These are phyloP conservation scores for Mactromeris polynyma DNA, from an alignment of 2,888 invertebrate species.

Conservation along the genomic window DNA sequence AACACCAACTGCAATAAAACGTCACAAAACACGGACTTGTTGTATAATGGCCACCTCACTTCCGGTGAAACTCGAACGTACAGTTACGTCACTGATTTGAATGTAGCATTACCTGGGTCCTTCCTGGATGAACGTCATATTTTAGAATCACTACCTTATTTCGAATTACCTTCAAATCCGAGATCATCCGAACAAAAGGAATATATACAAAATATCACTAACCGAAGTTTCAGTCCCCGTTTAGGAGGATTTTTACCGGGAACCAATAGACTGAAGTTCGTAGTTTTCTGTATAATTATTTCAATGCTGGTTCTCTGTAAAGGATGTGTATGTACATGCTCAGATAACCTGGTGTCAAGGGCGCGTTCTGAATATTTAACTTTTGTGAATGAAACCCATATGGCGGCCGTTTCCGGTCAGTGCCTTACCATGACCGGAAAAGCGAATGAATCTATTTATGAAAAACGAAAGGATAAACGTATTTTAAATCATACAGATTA, in stretches of 20 bases:
- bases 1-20: neutral
- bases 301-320: constrained; percentile 40
- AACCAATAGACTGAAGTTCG: constrained; percentile 8
- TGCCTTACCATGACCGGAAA: constrained; percentile 55
- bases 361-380: constrained; percentile 20
- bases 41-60: constrained; percentile 22
- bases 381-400: constrained; percentile 37
- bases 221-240: neutral
- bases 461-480: constrained; percentile 28
- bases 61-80: constrained; percentile 4
- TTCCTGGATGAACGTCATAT: neutral
- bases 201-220: neutral
- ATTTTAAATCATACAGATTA: constrained; percentile 16
- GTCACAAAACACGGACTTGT: constrained; percentile 3
- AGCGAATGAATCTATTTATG: constrained; percentile 41
- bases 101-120: neutral
- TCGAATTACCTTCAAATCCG: constrained; percentile 21
- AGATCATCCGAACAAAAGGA: neutral
- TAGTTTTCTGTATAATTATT: constrained; percentile 17
- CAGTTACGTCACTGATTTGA: neutral
- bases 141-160: constrained; percentile 31
- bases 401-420: constrained; percentile 50
- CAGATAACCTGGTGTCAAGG: constrained; percentile 31
- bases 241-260: neutral
- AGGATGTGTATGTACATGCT: constrained; percentile 38